Conservation (phyloP, 1,140 invertebrate species). For the Capitella teleta region DNA sequence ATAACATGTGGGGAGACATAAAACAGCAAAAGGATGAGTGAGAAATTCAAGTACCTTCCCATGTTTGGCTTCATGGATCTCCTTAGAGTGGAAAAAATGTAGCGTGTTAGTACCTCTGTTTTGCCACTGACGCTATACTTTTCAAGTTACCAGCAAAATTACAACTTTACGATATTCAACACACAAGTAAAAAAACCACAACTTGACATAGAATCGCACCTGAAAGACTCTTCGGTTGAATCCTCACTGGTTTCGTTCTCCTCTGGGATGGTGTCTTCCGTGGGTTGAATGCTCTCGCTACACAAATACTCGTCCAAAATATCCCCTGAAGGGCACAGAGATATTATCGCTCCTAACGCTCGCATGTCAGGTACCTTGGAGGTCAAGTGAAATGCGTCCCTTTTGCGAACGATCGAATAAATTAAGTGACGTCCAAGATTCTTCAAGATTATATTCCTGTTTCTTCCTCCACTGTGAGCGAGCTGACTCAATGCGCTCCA, state of each 20-base stretch:
- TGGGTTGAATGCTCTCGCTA: not conserved
- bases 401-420: slow-evolving; percentile 36
- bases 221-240: too few species aligned
- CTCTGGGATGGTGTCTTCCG: slow-evolving; percentile 1
- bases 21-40: too few species aligned
- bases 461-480: slow-evolving; percentile 21
- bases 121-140: too few species aligned
- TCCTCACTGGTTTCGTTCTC: not conserved
- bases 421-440: slow-evolving; percentile 39
- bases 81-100: too few species aligned
- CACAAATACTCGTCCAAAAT: slow-evolving; percentile 29
- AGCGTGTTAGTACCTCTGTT: too few species aligned
- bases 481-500: slow-evolving; percentile 30
- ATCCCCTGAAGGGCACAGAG: slow-evolving; percentile 20
- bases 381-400: slow-evolving; percentile 35
- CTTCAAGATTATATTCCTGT: slow-evolving; percentile 21
- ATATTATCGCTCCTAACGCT: not conserved
- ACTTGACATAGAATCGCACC: too few species aligned
- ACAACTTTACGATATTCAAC: too few species aligned
- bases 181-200: too few species aligned
- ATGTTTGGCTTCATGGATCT: too few species aligned
- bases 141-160: too few species aligned
- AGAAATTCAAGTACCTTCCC: too few species aligned
- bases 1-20: too few species aligned
- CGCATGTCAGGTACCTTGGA: slow-evolving; percentile 24